phyloP scores from a whole-genome alignment of 64 coral and sea anemone species.

The Stichodactyla mertensii region DNA sequence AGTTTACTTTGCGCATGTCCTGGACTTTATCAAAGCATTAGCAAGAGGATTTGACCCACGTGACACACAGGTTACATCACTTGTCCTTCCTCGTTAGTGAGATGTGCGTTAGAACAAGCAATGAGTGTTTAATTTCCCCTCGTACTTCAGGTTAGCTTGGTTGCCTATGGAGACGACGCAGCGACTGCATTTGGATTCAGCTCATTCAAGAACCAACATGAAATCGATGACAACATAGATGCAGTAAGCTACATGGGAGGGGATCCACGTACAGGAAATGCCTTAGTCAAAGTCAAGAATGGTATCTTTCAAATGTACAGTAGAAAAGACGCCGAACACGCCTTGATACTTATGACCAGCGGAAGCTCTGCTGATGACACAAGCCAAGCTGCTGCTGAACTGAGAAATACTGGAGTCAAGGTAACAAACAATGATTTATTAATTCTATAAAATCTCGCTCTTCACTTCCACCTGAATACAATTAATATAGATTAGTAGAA shows the following conservation, averaged over 20 bases:
- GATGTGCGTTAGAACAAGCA: too few relatives aligned
- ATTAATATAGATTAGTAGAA: too few relatives aligned
- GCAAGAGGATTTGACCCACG: conserved; percentile 39
- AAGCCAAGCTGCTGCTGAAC: conserved; percentile 27
- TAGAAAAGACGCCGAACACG: conserved; percentile 27
- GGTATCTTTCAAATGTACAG: conserved; percentile 33
- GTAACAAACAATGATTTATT: not conserved
- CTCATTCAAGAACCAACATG: not conserved
- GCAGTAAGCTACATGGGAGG: conserved; percentile 51
- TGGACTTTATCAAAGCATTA: conserved; percentile 53
- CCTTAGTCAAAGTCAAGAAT: conserved; percentile 39
- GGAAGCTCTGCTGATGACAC: conserved; percentile 47
- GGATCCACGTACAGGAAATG: conserved; percentile 42
- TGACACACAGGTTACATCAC: conserved; percentile 15
- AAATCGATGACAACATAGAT: conserved; percentile 42
- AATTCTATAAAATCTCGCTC: not conserved
- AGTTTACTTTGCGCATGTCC: conserved; percentile 45
- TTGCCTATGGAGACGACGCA: conserved; percentile 45
- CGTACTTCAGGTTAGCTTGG: conserved; percentile 25
- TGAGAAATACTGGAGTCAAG: conserved; percentile 50
- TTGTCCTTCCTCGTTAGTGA: too few relatives aligned
- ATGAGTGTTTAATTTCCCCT: not conserved
- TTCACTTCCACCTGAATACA: too few relatives aligned
- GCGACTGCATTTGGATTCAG: conserved; percentile 36
- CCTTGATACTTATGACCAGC: conserved; percentile 47